Percentiles rank a stretch among this genome's conserved stretches.
These are phyloP conservation scores for Turritopsis dohrnii DNA, from an alignment of 30 jellyfish, hydroid and myxozoan genomes.

Conservation along the genomic window DNA sequence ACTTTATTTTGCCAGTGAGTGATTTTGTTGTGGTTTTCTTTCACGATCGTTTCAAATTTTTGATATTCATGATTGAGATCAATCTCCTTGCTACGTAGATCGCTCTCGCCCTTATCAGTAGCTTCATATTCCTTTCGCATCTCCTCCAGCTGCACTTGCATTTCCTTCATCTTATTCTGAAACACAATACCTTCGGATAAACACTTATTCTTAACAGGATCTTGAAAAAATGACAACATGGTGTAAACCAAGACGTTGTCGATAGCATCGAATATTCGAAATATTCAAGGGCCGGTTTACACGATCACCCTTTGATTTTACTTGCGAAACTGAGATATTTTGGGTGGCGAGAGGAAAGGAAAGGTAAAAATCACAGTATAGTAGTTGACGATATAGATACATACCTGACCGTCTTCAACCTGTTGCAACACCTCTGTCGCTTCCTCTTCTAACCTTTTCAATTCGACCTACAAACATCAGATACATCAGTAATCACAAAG, in stretches of 20 bases:
- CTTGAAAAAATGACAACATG: too few species aligned
- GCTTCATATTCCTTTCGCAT: constrained; percentile 50
- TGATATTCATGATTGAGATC: constrained; percentile 78
- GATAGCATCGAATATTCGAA: too few species aligned
- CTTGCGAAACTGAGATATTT: too few species aligned
- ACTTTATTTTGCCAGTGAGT: constrained; percentile 77
- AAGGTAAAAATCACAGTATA: neutral
- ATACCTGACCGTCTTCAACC: constrained; percentile 66
- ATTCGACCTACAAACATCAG: constrained; percentile 45
- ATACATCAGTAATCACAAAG: neutral
- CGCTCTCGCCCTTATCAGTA: constrained; percentile 60
- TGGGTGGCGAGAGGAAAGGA: too few species aligned
- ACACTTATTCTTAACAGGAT: too few species aligned
- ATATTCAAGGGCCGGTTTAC: too few species aligned
- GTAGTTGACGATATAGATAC: neutral
- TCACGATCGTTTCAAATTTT: constrained; percentile 51
- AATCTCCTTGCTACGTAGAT: constrained; percentile 68
- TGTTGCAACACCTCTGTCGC: constrained; percentile 58
- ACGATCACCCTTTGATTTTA: too few species aligned
- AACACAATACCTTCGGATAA: too few species aligned
- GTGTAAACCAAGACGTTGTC: too few species aligned
- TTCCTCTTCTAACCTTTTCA: constrained; percentile 55
- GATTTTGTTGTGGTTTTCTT: constrained; percentile 51
- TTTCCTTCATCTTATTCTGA: constrained; percentile 56
- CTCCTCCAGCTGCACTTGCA: constrained; percentile 48